Percentiles rank a stretch among this genome's conserved stretches.
These are phyloP conservation scores for Drosophila subpulchrella DNA, from an alignment of 1,140 invertebrate species.

Conservation along the genomic window DNA sequence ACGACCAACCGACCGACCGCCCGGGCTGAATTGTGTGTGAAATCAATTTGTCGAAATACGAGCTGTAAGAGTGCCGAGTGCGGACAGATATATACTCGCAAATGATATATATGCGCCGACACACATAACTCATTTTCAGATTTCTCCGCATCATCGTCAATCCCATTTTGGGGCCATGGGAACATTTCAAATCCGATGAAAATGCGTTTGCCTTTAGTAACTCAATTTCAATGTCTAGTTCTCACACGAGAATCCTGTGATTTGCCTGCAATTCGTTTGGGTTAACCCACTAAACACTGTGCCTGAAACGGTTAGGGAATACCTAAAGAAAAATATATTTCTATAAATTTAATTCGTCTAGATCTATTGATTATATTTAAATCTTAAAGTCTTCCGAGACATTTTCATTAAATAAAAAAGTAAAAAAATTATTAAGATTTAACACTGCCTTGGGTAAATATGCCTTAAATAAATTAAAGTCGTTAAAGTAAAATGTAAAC, in stretches of 20 bases:
- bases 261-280: not conserved
- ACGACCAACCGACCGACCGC: not conserved
- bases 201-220: constrained; percentile 14
- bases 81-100: constrained; percentile 9
- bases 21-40: constrained; percentile 64
- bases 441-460: too few species aligned
- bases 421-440: too few species aligned
- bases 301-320: not conserved
- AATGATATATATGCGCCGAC: constrained; percentile 24
- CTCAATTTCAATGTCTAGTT: constrained; percentile 1
- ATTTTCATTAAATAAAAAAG: too few species aligned
- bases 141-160: constrained; percentile 24
- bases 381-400: too few species aligned
- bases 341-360: too few species aligned
- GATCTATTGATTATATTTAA: too few species aligned
- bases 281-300: not conserved
- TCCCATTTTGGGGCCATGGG: constrained; percentile 13
- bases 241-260: not conserved
- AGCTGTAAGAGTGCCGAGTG: constrained; percentile 48
- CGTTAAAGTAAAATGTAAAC: too few species aligned
- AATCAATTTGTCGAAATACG: constrained; percentile 79
- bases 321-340: not conserved
- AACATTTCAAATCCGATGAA: constrained; percentile 10
- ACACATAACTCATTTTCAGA: constrained; percentile 60
- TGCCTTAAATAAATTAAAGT: too few species aligned